Base-by-base conservation (phyloP, 2,797 vertebrate species). In the Echeneis naucrates region DNA sequence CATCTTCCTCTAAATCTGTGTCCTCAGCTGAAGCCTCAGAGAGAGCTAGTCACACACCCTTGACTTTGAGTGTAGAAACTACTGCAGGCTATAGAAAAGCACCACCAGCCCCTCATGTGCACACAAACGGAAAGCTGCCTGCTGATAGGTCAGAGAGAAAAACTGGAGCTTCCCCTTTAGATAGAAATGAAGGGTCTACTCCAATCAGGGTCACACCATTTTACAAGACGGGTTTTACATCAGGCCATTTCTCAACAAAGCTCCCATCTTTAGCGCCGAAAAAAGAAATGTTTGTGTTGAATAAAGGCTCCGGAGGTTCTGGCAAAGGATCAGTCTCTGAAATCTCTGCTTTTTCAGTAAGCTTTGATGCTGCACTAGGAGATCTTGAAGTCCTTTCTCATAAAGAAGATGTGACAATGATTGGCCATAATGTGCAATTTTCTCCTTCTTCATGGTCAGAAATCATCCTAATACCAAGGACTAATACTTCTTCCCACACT, bases 401-500 rank as follows among this genome's bases (percentile, higher is more conserved):
- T 27, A 59, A 69, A 75, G 75, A 74, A 1, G 14, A 67, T 55
- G 35, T 64, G 51, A 74, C 67, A 48, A 35, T 61, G 12, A 16
- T 11, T n/a, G 37, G 56, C 27, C 61, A 1, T 71, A 52, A 72
- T 24, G 59, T 82, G 30, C 53, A 2, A 13, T 62, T 54, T 11
- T 64, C 57, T 63, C 35, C 53, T 45, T 77, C 62, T 16, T 52
- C 65, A 35, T 53, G 65, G 81, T 75, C 81, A 75, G 68, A 87
- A 77, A 78, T 77, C 45, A 62, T 61, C 56, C 24, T 16, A 37
- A 69, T 72, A 50, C 55, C 1, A 14, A 76, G 35, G 47, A 32
- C 35, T 77, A 68, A 53, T 27, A 56, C 65, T 13, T 17, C 19
- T 30, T 47, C 72, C 61, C 72, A 0, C 60, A 75, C 81, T 35